phyloP scores from a whole-genome alignment of 2,797 vertebrate species.

The Gymnodraco acuticeps region DNA sequence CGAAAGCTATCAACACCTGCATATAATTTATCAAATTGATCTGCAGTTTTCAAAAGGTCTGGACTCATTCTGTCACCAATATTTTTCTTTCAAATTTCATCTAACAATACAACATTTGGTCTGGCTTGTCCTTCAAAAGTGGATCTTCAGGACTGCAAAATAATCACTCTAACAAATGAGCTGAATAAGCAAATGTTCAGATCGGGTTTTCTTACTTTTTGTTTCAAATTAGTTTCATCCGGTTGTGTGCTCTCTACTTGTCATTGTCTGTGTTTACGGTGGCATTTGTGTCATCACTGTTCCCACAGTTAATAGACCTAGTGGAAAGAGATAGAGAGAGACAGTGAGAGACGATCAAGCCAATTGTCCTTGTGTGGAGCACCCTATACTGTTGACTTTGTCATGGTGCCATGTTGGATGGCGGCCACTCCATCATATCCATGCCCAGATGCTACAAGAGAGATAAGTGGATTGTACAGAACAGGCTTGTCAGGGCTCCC shows the following conservation, averaged over 20 bases:
- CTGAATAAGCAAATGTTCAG: constrained; percentile 21
- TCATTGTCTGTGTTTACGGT: constrained; percentile 59
- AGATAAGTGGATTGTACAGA: constrained; percentile 81
- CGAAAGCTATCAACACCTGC: constrained; percentile 70
- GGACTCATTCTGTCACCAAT: constrained; percentile 51
- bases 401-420: constrained; percentile 79
- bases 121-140: constrained; percentile 19
- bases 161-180: constrained; percentile 32
- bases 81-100: constrained; percentile 35
- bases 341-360: constrained; percentile 35
- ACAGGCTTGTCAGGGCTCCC: constrained; percentile 75
- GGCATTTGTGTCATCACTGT: constrained; percentile 56
- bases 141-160: constrained; percentile 24
- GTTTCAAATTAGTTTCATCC: constrained; percentile 31
- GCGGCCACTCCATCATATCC: constrained; percentile 76
- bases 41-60: constrained; percentile 55
- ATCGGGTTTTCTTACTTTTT: constrained; percentile 11
- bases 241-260: constrained; percentile 29
- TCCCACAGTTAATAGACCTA: constrained; percentile 56
- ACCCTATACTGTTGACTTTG: constrained; percentile 79
- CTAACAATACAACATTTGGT: constrained; percentile 23
- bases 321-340: constrained; percentile 39
- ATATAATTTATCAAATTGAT: constrained; percentile 78
- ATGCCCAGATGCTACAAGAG: constrained; percentile 79
- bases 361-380: constrained; percentile 69